phyloP scores from a whole-genome alignment of 92 coral and sea anemone species.

The Bergia puertoricense region DNA sequence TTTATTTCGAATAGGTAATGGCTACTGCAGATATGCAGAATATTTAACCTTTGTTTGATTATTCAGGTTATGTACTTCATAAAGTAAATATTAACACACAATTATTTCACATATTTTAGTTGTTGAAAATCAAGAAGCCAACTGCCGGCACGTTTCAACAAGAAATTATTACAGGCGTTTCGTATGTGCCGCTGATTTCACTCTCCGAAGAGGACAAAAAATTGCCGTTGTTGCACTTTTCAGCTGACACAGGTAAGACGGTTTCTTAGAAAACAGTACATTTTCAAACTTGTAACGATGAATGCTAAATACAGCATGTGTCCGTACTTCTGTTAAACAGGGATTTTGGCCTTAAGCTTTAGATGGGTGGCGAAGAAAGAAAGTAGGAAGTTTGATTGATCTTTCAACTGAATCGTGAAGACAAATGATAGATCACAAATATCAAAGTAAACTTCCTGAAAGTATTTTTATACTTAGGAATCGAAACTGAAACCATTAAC shows the following conservation, averaged over 20 bases:
- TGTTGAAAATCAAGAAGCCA: conserved; percentile 7
- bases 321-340: background rate
- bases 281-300: background rate
- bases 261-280: background rate
- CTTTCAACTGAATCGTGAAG: background rate
- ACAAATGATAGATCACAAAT: too few relatives aligned
- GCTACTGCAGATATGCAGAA: too few relatives aligned
- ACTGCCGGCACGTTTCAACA: background rate
- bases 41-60: too few relatives aligned
- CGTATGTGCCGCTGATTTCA: conserved; percentile 3
- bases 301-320: too few relatives aligned
- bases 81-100: background rate
- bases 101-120: background rate
- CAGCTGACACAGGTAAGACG: conserved; percentile 3
- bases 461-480: background rate
- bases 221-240: conserved; percentile 12
- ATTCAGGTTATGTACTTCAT: background rate
- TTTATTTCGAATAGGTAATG: too few relatives aligned
- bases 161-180: conserved; percentile 25
- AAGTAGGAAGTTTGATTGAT: background rate
- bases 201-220: conserved; percentile 23
- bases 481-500: background rate
- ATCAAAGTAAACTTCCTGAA: background rate
- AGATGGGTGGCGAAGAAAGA: background rate
- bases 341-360: background rate